Conservation (phyloP, 2,797 vertebrate genomes). For the Semotilus atromaculatus region DNA sequence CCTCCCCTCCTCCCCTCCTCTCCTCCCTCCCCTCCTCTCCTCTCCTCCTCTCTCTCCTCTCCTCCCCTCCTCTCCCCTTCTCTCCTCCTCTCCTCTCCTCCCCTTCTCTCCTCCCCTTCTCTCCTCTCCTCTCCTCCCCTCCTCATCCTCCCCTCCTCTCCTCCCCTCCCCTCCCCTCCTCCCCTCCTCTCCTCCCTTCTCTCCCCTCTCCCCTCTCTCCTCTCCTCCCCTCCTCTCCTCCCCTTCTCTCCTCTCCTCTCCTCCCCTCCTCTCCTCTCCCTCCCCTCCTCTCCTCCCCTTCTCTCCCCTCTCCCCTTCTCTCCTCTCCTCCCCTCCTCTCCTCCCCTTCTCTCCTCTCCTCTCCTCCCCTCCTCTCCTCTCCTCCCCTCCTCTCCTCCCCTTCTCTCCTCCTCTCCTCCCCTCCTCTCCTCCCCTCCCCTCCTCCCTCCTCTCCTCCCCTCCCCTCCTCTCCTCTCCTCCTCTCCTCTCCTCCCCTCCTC, state of each 20-base stretch:
- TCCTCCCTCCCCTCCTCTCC: background rate
- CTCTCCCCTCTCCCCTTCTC: constrained; percentile 2
- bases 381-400: background rate
- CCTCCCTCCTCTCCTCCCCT: no score
- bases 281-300: background rate
- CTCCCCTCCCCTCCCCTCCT: no score
- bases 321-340: background rate
- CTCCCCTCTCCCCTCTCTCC: no score
- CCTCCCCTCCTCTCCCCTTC: background rate
- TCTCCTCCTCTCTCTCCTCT: no score
- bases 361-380: background rate
- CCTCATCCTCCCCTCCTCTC: constrained; percentile 3
- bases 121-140: background rate
- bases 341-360: no score
- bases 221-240: background rate
- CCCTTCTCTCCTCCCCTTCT: background rate
- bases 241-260: no score
- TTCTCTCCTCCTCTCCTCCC: no score
- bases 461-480: background rate
- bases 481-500: background rate
- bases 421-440: background rate
- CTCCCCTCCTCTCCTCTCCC: constrained; percentile 1
- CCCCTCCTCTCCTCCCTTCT: background rate
- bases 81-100: background rate
- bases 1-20: background rate